Base-by-base conservation (phyloP, 2,113 vertebrate genomes). In the Leiothrix lutea region DNA sequence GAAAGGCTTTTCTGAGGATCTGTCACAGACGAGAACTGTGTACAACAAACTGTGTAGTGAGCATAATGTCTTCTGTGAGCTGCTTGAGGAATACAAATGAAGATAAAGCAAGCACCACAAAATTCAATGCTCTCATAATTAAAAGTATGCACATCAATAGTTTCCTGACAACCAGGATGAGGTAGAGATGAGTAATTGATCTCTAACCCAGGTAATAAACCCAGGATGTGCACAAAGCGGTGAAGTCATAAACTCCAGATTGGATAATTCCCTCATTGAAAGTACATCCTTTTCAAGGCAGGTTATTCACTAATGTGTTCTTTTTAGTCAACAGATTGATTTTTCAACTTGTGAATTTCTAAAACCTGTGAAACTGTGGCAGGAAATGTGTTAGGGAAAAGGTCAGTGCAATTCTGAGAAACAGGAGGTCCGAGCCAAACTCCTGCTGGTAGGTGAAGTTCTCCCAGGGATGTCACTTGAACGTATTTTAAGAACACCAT, bases 401-500 rank as follows among this genome's bases (percentile, higher is more conserved):
- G 90, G 93, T 92, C 95, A 95, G 44, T 1, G 48, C 58, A 80
- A 73, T 95, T 90, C 74, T 73, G 74, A 92, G 75, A 85, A 92
- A 67, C 6, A 45, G 40, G 69, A 91, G 56, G 71, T 77, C 79
- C 90, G 54, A 90, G 74, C 79, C 93, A 95, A 91, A 74, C 75
- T 90, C 82, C 88, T 80, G 64, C 92, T 90, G 85, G 54, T 90
- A 92, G 88, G 88, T 90, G 47, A 92, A 93, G 75, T 86, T 94
- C 88, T 94, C 90, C 66, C 80, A 86, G 86, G 64, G 90, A 92
- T 7, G 6, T 67, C 82, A 86, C 75, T 94, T 90, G 75, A 90
- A 78, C 11, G 11, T 92, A 96, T 94, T 93, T 95, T 96, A 86
- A 94, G 93, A 95, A 93, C 60, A 78, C 92, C 95, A 96, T 96